A percentile compares a stretch with the other conserved stretches of the same genome.
phyloP scores from a whole-genome alignment of 2,797 vertebrate species.

The Platalea minor region DNA sequence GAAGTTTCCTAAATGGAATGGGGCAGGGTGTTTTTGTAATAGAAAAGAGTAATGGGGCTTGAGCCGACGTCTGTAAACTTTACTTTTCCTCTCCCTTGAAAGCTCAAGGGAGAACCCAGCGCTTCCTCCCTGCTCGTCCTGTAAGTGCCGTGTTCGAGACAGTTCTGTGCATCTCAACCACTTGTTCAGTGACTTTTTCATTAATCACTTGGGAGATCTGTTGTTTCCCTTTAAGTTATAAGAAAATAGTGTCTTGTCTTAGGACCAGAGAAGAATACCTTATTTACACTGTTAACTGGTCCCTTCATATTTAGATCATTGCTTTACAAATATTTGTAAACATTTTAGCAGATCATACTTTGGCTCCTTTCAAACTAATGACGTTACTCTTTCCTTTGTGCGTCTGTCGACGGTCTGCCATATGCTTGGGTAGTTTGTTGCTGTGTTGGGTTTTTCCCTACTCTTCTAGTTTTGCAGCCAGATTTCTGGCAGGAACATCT shows the following conservation, averaged over 20 bases:
- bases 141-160: neutral
- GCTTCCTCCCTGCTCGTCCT: neutral
- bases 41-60: neutral
- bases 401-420: neutral
- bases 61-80: neutral
- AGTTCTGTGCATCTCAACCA: neutral
- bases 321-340: neutral
- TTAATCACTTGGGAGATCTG: neutral
- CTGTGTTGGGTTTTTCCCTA: neutral
- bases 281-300: neutral
- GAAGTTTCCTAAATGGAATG: neutral
- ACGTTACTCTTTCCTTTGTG: neutral
- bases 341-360: neutral
- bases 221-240: neutral
- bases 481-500: neutral
- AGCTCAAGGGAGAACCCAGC: neutral
- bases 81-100: neutral
- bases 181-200: neutral
- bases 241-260: neutral
- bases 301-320: neutral
- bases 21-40: neutral
- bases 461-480: neutral
- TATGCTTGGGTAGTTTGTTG: neutral
- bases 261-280: neutral
- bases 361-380: neutral